A percentile compares a stretch with the other conserved stretches of the same genome.
Evolutionary conservation across 2,113 vertebrate species (phyloP).

Genomic region (human (Homo sapiens)): DNA sequence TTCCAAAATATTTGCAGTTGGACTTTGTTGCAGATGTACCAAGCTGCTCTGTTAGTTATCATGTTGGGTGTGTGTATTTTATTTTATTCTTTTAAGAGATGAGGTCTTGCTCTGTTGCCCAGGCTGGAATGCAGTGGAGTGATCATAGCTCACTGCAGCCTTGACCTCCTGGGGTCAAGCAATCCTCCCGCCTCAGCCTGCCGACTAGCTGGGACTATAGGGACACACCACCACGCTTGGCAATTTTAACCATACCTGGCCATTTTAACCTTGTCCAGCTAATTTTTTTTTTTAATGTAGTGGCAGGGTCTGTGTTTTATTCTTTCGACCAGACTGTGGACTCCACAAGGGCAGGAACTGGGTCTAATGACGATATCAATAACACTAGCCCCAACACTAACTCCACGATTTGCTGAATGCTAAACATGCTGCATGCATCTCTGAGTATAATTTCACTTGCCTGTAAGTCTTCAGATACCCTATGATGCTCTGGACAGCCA

Average conservation of each 20-base stretch:
- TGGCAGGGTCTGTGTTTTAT: neutral
- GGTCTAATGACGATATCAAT: accelerated
- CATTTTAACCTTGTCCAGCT: neutral
- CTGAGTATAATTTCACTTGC: neutral
- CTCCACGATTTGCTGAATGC: neutral
- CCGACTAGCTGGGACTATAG: neutral
- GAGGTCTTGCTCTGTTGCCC: neutral
- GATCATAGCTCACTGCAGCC: neutral
- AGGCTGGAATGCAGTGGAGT: neutral
- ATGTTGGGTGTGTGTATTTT: neutral
- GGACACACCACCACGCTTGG: neutral
- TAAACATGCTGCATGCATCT: neutral
- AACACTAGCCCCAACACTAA: no score
- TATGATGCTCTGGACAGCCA: neutral
- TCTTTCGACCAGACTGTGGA: neutral
- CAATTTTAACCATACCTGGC: neutral
- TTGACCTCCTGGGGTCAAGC: neutral
- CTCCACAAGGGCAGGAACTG: neutral
- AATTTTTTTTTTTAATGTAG: neutral
- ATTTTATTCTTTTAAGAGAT: neutral
- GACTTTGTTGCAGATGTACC: neutral
- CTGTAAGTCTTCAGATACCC: neutral
- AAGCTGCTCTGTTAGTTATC: neutral
- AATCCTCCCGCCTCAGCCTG: neutral
- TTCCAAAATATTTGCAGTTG: neutral